Percentiles rank a stretch among this genome's conserved stretches.
phyloP scores from a whole-genome alignment of 35 echinoderm and acorn worm species.

The Anneissia japonica region DNA sequence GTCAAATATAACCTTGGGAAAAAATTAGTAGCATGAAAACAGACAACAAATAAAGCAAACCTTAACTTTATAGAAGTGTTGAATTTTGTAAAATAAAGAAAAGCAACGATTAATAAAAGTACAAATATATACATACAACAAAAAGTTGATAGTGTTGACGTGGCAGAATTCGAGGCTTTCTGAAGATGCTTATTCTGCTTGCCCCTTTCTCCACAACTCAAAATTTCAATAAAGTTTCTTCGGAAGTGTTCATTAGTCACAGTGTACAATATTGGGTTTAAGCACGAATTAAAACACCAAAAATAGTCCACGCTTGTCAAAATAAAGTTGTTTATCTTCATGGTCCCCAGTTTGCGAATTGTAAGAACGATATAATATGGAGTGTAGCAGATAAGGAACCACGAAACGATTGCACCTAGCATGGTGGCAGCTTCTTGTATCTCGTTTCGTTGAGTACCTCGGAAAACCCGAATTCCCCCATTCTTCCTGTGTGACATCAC shows the following conservation, averaged over 20 bases:
- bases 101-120: no score
- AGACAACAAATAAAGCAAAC: no score
- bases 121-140: no score
- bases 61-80: no score
- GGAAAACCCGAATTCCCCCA: background rate
- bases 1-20: no score
- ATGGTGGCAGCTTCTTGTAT: slow-evolving; percentile 31
- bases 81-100: no score
- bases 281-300: slow-evolving; percentile 22
- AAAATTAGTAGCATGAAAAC: no score
- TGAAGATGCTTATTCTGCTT: no score
- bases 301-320: slow-evolving; percentile 11
- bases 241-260: slow-evolving; percentile 29
- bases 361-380: slow-evolving; percentile 20
- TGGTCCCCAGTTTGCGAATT: background rate
- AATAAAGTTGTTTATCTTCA: background rate
- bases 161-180: no score
- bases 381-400: slow-evolving; percentile 28
- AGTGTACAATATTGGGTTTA: slow-evolving; percentile 40
- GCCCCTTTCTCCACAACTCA: background rate
- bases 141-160: no score
- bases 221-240: slow-evolving; percentile 10
- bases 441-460: background rate
- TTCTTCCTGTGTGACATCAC: background rate
- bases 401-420: slow-evolving; percentile 17